These are phyloP conservation scores for Eupsittula cactorum DNA, from an alignment of 2,113 vertebrate genomes.

Conservation along the genomic window DNA sequence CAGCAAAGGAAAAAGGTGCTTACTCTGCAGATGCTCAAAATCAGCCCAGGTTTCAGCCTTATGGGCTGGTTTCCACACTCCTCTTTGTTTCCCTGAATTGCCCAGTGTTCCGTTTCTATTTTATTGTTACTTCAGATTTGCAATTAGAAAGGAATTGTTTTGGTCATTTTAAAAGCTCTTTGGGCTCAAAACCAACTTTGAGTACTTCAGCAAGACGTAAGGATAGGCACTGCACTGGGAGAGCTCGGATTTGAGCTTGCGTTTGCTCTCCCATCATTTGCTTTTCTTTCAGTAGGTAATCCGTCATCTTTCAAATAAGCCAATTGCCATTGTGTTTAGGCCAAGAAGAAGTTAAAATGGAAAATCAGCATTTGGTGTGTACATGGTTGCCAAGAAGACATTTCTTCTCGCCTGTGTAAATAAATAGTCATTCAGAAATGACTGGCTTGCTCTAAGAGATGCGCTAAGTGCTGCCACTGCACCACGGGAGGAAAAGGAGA, in stretches of 20 bases:
- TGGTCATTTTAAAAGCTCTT: neutral
- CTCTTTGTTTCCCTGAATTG: neutral
- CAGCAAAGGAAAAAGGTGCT: neutral
- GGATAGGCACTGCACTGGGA: neutral
- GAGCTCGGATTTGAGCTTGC: neutral
- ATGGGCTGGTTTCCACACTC: neutral
- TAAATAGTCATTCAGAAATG: neutral
- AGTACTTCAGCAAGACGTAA: neutral
- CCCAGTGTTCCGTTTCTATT: neutral
- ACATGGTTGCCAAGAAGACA: slow-evolving; percentile 17
- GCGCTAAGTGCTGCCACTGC: neutral
- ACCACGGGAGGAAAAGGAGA: neutral
- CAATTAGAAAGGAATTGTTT: neutral
- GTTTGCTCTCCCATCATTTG: neutral
- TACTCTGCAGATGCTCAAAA: neutral
- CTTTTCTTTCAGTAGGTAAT: slow-evolving; percentile 1
- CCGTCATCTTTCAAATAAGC: neutral
- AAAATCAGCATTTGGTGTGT: slow-evolving; percentile 39
- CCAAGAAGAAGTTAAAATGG: slow-evolving; percentile 53
- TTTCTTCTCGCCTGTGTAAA: neutral
- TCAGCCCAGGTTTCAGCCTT: neutral
- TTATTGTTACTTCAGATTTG: neutral
- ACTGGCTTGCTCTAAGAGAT: neutral
- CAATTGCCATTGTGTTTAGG: slow-evolving; percentile 1
- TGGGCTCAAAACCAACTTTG: neutral